Evolutionary conservation across 2,888 invertebrate genomes (phyloP), one percentile per base, ranked within the genome.

Genomic region (Pachycephus smyrnensis): DNA sequence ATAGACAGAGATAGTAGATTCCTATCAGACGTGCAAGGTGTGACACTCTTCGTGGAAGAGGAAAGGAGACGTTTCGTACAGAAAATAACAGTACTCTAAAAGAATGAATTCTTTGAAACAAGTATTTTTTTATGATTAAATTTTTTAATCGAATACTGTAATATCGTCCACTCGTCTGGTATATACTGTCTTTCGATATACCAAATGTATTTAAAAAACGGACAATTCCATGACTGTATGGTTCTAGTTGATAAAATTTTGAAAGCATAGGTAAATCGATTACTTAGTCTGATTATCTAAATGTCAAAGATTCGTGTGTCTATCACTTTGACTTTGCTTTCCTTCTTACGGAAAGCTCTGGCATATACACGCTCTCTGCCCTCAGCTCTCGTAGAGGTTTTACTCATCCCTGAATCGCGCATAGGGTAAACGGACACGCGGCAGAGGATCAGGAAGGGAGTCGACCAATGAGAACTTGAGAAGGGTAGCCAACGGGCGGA

Each of bases 401-500:
- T 71, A 71, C 33, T 71, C 71, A 32, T 33, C 71, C 23, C 71
- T 71, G 71, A 31, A 32, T 32, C 15, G 33, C 75, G 77, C 77
- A 69, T 75, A 36, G 75, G 69, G 74, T 73, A 73, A 77, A 73
- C 69, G 40, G 82, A 81, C 82, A 85, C 87, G 88, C 87, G 85
- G 80, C 77, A 76, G 35, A 23, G 32, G 12, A 33, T 77, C 77
- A 86, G 82, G 84, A 87, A 88, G 85, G 75, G 73, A 71, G 68
- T 33, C 79, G 76, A 74, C 84, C 84, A 87, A 86, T 88, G 80
- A 81, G 81, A 80, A 78, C 75, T 73, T 68, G 77, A 71, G 77
- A 23, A 77, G 79, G 37, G 76, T 79, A 83, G 73, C 79, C 79
- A 76, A 82, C 86, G 86, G 89, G 89, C 89, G 89, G 88, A 87